These are phyloP conservation scores for Octonoba sinensis DNA, from an alignment of 2,888 invertebrate species.

Conservation along the genomic window DNA sequence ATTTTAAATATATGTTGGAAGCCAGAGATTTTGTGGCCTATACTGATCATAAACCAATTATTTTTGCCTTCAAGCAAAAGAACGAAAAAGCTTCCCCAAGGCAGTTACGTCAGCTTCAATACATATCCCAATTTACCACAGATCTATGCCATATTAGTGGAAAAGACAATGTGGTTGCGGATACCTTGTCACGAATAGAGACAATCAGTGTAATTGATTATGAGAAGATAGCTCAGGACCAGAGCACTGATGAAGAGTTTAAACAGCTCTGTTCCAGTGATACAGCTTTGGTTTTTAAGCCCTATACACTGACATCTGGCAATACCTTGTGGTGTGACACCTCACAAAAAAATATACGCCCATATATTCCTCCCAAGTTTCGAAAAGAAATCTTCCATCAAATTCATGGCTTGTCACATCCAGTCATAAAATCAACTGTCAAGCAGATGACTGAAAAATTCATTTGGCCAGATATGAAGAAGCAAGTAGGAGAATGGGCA, in stretches of 20 bases:
- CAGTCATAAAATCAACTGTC: slow-evolving; percentile 2
- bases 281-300: not conserved
- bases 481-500: not conserved
- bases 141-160: slow-evolving; percentile 69
- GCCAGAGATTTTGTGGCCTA: not conserved
- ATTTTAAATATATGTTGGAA: slow-evolving; percentile 29
- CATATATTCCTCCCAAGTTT: not conserved
- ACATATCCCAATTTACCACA: slow-evolving; percentile 69
- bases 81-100: slow-evolving; percentile 67
- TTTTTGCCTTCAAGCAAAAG: slow-evolving; percentile 1
- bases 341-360: slow-evolving; percentile 6
- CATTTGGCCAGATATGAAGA: slow-evolving; percentile 36
- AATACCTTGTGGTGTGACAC: slow-evolving; percentile 18
- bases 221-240: slow-evolving; percentile 1
- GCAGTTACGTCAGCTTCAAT: slow-evolving; percentile 69
- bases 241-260: slow-evolving; percentile 8
- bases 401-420: slow-evolving; percentile 10
- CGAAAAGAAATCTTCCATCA: slow-evolving; percentile 1
- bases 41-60: slow-evolving; percentile 2
- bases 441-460: slow-evolving; percentile 26
- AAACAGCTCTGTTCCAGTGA: not conserved
- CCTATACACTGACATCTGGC: not conserved
- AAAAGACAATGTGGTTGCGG: slow-evolving; percentile 43
- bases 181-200: slow-evolving; percentile 42
- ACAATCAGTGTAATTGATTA: slow-evolving; percentile 8